Percentiles rank a stretch among this genome's conserved stretches.
Evolutionary conservation across 2,888 invertebrate genomes (phyloP).

Genomic region (Lasioglossum morio): DNA sequence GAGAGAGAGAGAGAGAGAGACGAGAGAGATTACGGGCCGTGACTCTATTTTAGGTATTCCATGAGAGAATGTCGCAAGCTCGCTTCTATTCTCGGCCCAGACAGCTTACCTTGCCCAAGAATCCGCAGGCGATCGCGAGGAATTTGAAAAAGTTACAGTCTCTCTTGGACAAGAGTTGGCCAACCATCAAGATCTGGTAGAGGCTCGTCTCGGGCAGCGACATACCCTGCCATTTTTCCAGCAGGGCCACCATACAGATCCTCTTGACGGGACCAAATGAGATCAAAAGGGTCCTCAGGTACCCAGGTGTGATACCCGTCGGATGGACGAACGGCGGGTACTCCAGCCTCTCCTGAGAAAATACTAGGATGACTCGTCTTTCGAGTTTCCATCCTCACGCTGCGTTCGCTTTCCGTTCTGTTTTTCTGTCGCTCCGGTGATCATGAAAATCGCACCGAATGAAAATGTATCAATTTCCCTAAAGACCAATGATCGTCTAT

Average conservation of each 20-base stretch:
- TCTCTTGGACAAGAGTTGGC: constrained; percentile 64
- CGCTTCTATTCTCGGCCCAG: constrained; percentile 39
- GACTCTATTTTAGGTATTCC: constrained; percentile 53
- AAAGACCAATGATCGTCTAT: neutral
- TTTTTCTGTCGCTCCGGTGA: neutral
- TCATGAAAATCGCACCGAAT: neutral
- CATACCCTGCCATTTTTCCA: constrained; percentile 77
- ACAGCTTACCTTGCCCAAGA: constrained; percentile 78
- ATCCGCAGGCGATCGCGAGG: constrained; percentile 79
- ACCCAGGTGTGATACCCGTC: constrained; percentile 92
- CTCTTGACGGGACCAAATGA: constrained; percentile 86
- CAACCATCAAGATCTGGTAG: constrained; percentile 77
- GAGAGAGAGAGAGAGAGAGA: neutral
- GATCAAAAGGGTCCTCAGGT: constrained; percentile 90
- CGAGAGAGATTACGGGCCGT: neutral
- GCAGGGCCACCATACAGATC: constrained; percentile 68
- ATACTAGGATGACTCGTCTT: constrained; percentile 11
- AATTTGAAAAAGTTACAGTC: constrained; percentile 78
- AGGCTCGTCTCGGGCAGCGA: constrained; percentile 74
- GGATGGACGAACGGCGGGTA: constrained; percentile 89
- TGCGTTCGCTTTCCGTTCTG: neutral
- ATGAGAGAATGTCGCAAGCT: constrained; percentile 24
- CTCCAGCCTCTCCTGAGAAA: constrained; percentile 85
- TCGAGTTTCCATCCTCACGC: neutral
- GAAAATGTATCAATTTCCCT: neutral